phyloP scores from a whole-genome alignment of 1,140 invertebrate species.

The Penaeus indicus region DNA sequence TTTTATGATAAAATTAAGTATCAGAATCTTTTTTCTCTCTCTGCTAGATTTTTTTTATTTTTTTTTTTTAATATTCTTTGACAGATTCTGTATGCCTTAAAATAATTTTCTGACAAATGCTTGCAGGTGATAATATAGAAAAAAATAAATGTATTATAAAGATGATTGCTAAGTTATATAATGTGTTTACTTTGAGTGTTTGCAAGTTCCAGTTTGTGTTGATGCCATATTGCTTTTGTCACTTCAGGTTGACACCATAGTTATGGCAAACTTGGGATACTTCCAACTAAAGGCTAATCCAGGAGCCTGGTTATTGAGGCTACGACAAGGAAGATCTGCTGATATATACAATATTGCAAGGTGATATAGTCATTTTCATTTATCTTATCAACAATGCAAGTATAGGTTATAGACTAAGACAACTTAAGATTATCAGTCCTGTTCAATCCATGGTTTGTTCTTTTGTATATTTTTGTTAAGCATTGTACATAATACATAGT shows the following conservation, averaged over 20 bases:
- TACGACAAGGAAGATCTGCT: constrained; percentile 90
- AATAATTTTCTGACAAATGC: too few species aligned
- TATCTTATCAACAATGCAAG: not conserved
- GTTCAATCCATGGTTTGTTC: not conserved
- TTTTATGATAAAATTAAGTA: not conserved
- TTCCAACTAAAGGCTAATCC: constrained; percentile 98
- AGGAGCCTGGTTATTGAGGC: constrained; percentile 90
- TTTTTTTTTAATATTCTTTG: too few species aligned
- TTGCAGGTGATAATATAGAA: too few species aligned
- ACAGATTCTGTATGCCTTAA: not conserved
- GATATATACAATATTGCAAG: constrained; percentile 87
- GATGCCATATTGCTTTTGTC: constrained; percentile 66
- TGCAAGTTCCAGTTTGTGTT: not conserved
- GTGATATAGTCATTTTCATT: constrained; percentile 66
- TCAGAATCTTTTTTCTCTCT: not conserved
- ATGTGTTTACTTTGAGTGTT: too few species aligned
- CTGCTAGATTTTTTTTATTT: not conserved
- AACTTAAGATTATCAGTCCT: too few species aligned
- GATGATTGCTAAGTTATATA: too few species aligned
- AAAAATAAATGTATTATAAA: too few species aligned
- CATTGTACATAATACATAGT: too few species aligned
- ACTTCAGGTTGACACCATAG: constrained; percentile 90
- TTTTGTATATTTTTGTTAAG: not conserved
- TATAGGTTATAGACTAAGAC: too few species aligned
- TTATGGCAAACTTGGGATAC: constrained; percentile 99